Evolutionary conservation across 2,888 invertebrate species (phyloP).

Genomic region (Chelonus formosanus): DNA sequence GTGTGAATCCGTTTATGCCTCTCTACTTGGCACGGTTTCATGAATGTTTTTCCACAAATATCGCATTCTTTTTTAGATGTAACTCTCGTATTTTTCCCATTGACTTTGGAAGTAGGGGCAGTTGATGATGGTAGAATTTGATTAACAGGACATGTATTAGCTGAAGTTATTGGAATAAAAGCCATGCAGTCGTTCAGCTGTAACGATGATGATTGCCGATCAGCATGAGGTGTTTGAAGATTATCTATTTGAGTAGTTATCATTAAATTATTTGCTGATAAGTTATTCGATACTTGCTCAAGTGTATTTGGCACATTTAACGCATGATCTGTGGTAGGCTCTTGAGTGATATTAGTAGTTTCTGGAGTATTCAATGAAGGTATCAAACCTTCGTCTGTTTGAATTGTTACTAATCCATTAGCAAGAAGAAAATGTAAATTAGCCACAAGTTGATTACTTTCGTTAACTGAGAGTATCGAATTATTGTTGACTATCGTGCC

Average conservation of each 20-base stretch:
- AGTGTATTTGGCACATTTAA: slow-evolving; percentile 6
- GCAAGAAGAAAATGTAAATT: slow-evolving; percentile 56
- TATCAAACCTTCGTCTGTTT: slow-evolving; percentile 65
- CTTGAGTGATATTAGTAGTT: slow-evolving; percentile 30
- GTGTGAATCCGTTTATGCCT: slow-evolving; percentile 70
- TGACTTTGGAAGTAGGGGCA: slow-evolving; percentile 20
- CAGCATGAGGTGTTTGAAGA: slow-evolving; percentile 10
- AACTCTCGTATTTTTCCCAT: not conserved
- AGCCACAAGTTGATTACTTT: slow-evolving; percentile 56
- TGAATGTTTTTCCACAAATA: slow-evolving; percentile 67
- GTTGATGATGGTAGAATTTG: slow-evolving; percentile 13
- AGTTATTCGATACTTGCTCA: not conserved
- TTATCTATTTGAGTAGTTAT: slow-evolving; percentile 33
- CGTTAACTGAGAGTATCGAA: slow-evolving; percentile 54
- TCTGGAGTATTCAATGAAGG: slow-evolving; percentile 32
- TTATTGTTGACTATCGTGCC: slow-evolving; percentile 59
- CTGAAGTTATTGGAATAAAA: slow-evolving; percentile 35
- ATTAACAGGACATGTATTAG: not conserved
- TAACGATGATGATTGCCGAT: slow-evolving; percentile 22
- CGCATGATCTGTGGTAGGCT: not conserved
- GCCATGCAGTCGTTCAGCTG: slow-evolving; percentile 39
- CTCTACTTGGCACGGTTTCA: slow-evolving; percentile 68
- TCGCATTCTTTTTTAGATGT: slow-evolving; percentile 53
- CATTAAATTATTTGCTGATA: slow-evolving; percentile 32
- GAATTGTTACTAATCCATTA: slow-evolving; percentile 60